Base-by-base conservation (phyloP, 2,888 invertebrate species). In the Monochamus alternatus region DNA sequence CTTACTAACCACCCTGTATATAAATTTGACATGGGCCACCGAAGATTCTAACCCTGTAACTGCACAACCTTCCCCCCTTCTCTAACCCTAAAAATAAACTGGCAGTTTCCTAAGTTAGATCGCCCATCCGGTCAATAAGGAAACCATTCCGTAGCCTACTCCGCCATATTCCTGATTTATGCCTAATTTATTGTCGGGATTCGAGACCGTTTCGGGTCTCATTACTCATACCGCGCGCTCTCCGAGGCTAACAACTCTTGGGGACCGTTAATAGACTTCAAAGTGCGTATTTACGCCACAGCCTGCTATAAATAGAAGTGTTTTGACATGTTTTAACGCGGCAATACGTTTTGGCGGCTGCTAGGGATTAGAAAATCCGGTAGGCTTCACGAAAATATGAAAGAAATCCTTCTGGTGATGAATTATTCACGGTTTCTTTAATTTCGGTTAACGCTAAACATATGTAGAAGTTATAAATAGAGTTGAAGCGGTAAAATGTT, bases 321-420 rank as follows among this genome's bases (percentile, higher is more conserved):
- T 44, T 65, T 65, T 65, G 64, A 65, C 64, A 65, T 65, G 64
- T 65, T 65, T 47, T 44, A 12, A 30, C 8, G 44, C 44, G 30
- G 64, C 30, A 44, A 10, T 65, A 65, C 44, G 47, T 47, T 44
- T 47, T 51, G 10, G 44, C 64, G 47, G 44, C 5, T 51, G 30
- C 30, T 31, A 65, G 47, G 64, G 47, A 65, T 65, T 44, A 44
- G 47, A 65, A 65, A 38, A 43, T 47, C 10, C n/a, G 43, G n/a
- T 65, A 14, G 3, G 64, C 47, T 44, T 30, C 4, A 47, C 12
- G 5, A 47, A 9, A 51, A 65, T 12, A 65, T 44, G 47, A 10
- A 51, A 47, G 12, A 9, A 47, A 47, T 47, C 8, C 12, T 47
- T 47, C 10, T 12, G 47, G 47, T 47, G 47, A 47, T 9, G 10